These are phyloP conservation scores for Osedax frankpressi DNA, from an alignment of 2,888 invertebrate genomes.

Conservation along the genomic window DNA sequence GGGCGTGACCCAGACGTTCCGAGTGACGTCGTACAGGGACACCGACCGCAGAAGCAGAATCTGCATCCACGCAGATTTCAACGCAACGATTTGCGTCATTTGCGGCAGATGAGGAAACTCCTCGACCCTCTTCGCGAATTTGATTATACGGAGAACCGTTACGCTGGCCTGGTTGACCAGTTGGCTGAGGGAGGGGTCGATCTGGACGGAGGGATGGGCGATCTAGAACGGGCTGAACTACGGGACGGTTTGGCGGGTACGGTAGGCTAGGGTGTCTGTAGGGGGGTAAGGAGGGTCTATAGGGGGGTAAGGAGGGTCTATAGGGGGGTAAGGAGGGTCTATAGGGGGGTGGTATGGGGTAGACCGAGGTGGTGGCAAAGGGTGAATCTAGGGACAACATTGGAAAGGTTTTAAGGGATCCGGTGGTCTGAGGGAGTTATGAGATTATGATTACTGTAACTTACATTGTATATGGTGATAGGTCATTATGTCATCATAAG, in stretches of 20 bases:
- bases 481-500: too few relatives aligned
- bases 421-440: too few relatives aligned
- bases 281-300: neutral
- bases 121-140: constrained; percentile 53
- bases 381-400: too few relatives aligned
- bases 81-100: constrained; percentile 73
- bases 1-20: constrained; percentile 68
- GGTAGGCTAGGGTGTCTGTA: neutral
- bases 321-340: neutral
- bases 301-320: neutral
- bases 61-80: constrained; percentile 58
- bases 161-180: constrained; percentile 59
- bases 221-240: too few relatives aligned
- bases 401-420: too few relatives aligned
- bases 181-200: constrained; percentile 50
- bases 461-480: too few relatives aligned
- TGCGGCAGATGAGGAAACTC: constrained; percentile 86
- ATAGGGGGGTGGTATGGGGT: neutral
- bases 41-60: constrained; percentile 74
- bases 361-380: neutral
- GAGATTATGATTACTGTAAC: too few relatives aligned
- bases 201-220: too few relatives aligned
- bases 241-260: too few relatives aligned
- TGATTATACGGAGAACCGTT: constrained; percentile 65
- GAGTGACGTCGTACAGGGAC: constrained; percentile 75